A percentile compares a stretch with the other conserved stretches of the same genome.
phyloP scores from a whole-genome alignment of 2,888 invertebrate species.

The Anarsia innoxiella region DNA sequence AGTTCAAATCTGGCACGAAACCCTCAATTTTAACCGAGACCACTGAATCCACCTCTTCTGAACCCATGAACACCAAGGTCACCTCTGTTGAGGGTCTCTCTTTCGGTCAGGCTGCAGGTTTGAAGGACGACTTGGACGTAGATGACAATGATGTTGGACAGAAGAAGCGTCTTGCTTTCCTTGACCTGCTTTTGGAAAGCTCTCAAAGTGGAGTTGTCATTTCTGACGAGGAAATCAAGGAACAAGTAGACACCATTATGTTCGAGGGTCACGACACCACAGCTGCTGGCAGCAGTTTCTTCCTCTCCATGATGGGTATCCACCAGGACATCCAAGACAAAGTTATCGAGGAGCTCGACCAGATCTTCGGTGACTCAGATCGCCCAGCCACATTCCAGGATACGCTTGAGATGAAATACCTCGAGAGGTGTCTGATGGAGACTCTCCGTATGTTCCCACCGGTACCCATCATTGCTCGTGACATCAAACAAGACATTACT shows the following conservation, averaged over 20 bases:
- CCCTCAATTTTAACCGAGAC: conserved; percentile 40
- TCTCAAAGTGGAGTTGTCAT: conserved; percentile 82
- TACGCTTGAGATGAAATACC: conserved; percentile 89
- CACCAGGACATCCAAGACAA: conserved; percentile 83
- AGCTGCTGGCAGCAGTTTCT: conserved; percentile 87
- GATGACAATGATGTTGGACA: conserved; percentile 86
- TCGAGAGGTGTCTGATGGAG: conserved; percentile 88
- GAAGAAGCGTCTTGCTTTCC: conserved; percentile 89
- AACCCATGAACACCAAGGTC: conserved; percentile 31
- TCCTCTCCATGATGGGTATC: conserved; percentile 84
- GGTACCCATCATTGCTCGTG: conserved; percentile 84
- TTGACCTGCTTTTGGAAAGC: conserved; percentile 89
- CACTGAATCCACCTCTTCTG: conserved; percentile 26
- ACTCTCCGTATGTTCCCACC: conserved; percentile 87
- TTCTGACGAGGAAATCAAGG: conserved; percentile 85
- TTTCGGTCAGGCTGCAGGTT: conserved; percentile 81
- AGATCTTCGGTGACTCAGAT: conserved; percentile 84
- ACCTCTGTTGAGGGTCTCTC: conserved; percentile 79
- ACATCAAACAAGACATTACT: conserved; percentile 81
- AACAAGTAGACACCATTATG: conserved; percentile 91
- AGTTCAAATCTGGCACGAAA: conserved; percentile 79
- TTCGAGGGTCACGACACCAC: conserved; percentile 92
- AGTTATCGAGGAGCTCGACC: conserved; percentile 82
- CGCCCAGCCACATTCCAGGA: conserved; percentile 87
- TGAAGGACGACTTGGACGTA: conserved; percentile 87